Base-by-base conservation (phyloP, 2,888 invertebrate genomes). In the Mongoloraphidia duomilia region DNA sequence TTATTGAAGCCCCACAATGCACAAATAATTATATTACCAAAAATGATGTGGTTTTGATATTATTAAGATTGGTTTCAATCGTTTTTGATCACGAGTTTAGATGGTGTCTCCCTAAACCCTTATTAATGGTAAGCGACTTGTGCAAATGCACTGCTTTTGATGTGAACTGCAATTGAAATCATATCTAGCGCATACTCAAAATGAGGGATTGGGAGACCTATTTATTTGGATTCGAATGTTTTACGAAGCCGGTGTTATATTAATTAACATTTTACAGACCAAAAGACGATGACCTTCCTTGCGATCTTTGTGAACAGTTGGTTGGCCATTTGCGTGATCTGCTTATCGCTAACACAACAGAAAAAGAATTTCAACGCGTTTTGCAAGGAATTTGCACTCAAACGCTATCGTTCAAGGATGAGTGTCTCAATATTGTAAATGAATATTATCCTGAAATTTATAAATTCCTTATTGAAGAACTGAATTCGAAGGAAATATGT, bases 251-350 rank as follows among this genome's bases (percentile, higher is more conserved):
- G 80, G 77, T 47, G 68, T 72, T 59, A 70, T 75, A 12, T 67
- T 70, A 41, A 61, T 76, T 11, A 66, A 63, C 57, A 66, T 59
- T 61, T 60, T 49, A 11, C n/a, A 41, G 35, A 26, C 6, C n/a
- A 36, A 8, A 11, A 42, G 34, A 63, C 38, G 78, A 80, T 57
- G 80, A 82, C 60, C 73, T 87, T 46, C 82, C 89, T 1, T 92
- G 93, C 63, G 84, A 90, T 59, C 74, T 93, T 49, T 93, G 92
- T 65, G 80, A 87, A 59, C 86, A 89, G 63, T 67, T 93, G 45
- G 82, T 91, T 0, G 69, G 71, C 17, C 90, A 92, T 65, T 70
- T 91, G 55, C 79, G 82, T 52, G 86, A 91, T 61, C 72, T 89
- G 8, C 65, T 93, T 26, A 74, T 87, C 34, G 82, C 91, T 13